Conservation (phyloP, 2,888 invertebrate genomes). For the Orthonychiurus folsomi region DNA sequence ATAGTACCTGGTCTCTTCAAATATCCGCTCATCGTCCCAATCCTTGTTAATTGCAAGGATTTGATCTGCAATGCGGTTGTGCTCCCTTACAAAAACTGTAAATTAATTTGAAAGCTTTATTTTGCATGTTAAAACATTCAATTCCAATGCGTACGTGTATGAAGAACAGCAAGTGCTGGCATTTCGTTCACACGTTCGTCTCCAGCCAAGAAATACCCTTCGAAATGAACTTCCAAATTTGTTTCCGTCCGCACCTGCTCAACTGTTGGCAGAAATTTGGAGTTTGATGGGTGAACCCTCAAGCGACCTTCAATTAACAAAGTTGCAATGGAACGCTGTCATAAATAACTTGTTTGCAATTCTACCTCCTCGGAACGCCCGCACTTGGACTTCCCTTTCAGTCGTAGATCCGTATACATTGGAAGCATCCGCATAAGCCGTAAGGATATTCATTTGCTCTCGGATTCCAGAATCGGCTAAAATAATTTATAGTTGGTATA, state of each 20-base stretch:
- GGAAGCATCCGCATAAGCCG: conserved; percentile 37
- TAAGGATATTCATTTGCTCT: conserved; percentile 39
- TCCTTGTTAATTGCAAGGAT: conserved; percentile 17
- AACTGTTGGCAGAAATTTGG: conserved; percentile 33
- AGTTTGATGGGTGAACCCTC: conserved; percentile 18
- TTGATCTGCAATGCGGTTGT: conserved; percentile 32
- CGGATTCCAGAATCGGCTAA: conserved; percentile 24
- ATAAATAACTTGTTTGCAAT: background rate
- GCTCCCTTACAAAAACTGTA: conserved; percentile 31
- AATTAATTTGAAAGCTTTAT: conserved; percentile 3
- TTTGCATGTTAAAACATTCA: background rate
- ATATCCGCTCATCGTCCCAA: conserved; percentile 33
- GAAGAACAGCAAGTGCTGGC: conserved; percentile 37
- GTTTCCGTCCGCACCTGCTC: conserved; percentile 24
- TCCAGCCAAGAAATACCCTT: conserved; percentile 38
- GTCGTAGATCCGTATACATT: conserved; percentile 38
- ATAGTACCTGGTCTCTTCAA: conserved; percentile 25
- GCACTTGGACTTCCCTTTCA: conserved; percentile 28
- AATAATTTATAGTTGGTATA: background rate
- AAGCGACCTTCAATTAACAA: conserved; percentile 22
- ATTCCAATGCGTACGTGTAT: conserved; percentile 23
- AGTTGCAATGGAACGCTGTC: too few relatives aligned
- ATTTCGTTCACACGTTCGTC: conserved; percentile 40
- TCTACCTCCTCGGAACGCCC: conserved; percentile 18
- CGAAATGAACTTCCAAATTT: conserved; percentile 31